These are phyloP conservation scores for Eupithecia vulgata DNA, from an alignment of 2,888 invertebrate species.

Conservation along the genomic window DNA sequence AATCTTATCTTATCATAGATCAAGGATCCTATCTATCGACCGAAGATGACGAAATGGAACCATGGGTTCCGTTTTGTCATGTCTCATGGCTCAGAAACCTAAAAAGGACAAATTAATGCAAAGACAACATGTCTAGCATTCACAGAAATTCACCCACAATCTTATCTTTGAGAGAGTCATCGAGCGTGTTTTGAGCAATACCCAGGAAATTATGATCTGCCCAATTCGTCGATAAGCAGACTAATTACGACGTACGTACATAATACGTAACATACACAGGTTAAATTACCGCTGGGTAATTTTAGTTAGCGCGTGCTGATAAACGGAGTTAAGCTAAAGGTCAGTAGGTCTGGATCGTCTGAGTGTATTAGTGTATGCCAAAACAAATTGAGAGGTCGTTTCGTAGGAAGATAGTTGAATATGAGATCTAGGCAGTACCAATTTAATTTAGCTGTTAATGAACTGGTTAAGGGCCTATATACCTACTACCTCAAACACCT, in stretches of 20 bases:
- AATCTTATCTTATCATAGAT: background rate
- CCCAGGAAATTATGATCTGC: background rate
- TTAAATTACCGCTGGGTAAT: conserved; percentile 9
- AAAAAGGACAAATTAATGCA: background rate
- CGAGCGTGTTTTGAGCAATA: background rate
- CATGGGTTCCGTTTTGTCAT: background rate
- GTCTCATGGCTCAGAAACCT: background rate
- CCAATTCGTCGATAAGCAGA: background rate
- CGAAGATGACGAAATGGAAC: background rate
- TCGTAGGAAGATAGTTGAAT: background rate
- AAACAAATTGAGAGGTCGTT: conserved; percentile 36
- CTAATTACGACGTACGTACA: background rate
- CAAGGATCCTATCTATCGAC: background rate
- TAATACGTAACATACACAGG: background rate
- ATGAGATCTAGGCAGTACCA: background rate
- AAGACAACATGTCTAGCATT: background rate
- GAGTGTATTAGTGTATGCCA: conserved; percentile 44
- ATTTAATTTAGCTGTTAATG: background rate
- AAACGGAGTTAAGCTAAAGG: conserved; percentile 46
- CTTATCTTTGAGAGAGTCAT: background rate
- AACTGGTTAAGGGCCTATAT: too few relatives aligned
- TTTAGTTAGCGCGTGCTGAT: conserved; percentile 35
- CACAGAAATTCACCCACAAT: background rate
- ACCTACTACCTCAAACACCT: too few relatives aligned
- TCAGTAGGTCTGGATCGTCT: conserved; percentile 48